Percentiles rank a stretch among this genome's conserved stretches.
Conservation (phyloP, 2,888 invertebrate species). For the Trissonchulus sp. region DNA sequence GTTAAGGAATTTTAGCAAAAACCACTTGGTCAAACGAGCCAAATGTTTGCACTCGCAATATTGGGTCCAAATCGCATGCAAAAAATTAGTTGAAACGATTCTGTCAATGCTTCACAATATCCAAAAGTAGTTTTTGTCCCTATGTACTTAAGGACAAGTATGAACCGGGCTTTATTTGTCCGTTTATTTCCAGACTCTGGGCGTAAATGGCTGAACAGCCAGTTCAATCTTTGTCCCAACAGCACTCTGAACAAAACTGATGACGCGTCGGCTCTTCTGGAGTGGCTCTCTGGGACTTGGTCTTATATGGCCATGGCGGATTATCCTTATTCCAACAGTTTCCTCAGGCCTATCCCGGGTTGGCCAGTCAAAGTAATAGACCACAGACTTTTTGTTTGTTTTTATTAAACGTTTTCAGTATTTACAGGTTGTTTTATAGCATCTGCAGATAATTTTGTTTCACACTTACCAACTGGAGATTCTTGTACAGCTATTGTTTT, state of each 20-base stretch:
- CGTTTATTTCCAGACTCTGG: slow-evolving; percentile 63
- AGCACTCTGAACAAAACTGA: slow-evolving; percentile 55
- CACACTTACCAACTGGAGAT: no score
- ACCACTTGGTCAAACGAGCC: no score
- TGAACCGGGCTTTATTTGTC: slow-evolving; percentile 19
- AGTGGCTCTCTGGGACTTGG: slow-evolving; percentile 68
- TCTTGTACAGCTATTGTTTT: no score
- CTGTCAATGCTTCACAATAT: not conserved
- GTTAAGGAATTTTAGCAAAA: no score
- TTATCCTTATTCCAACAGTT: slow-evolving; percentile 81
- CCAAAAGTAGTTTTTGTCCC: slow-evolving; percentile 24
- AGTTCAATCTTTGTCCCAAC: slow-evolving; percentile 67
- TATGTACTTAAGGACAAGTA: no score
- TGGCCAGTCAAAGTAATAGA: slow-evolving; percentile 70
- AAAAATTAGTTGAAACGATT: no score
- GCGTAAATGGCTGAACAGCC: slow-evolving; percentile 63
- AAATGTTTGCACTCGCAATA: no score
- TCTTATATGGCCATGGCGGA: slow-evolving; percentile 83
- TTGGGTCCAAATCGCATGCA: no score
- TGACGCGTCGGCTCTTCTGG: slow-evolving; percentile 61
- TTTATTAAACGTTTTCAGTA: no score
- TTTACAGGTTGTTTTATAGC: no score
- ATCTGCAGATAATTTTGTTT: no score
- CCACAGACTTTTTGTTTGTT: no score
- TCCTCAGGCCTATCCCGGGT: slow-evolving; percentile 69